Percentiles rank a stretch among this genome's conserved stretches.
phyloP scores from a whole-genome alignment of 2,888 invertebrate genomes.

The Hesperia comma region DNA sequence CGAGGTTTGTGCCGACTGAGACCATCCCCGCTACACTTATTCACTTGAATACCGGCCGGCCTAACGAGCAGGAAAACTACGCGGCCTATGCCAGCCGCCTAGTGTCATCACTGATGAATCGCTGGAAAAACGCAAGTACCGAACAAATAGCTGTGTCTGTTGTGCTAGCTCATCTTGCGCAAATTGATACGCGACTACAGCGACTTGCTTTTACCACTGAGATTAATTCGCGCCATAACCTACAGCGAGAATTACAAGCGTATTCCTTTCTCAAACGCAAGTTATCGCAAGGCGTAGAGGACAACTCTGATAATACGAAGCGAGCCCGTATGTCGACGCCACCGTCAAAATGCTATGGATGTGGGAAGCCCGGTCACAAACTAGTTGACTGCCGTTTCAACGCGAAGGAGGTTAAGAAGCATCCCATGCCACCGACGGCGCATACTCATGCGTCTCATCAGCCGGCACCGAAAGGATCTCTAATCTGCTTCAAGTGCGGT shows the following conservation, averaged over 20 bases:
- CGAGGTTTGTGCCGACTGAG: neutral
- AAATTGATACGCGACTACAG: neutral
- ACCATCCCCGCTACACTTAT: neutral
- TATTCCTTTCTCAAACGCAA: conserved; percentile 12
- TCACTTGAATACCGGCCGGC: neutral
- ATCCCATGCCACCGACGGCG: neutral
- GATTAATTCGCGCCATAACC: neutral
- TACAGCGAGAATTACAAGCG: conserved; percentile 17
- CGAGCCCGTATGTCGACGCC: conserved; percentile 10
- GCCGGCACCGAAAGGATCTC: neutral
- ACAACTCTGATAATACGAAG: conserved; percentile 9
- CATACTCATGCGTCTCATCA: neutral
- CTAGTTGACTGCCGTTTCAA: conserved; percentile 5
- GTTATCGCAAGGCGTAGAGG: neutral
- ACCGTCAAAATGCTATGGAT: neutral
- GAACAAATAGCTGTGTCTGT: conserved; percentile 39
- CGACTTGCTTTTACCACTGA: neutral
- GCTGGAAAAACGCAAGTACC: conserved; percentile 5
- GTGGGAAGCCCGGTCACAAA: conserved; percentile 11
- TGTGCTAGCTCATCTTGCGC: conserved; percentile 35
- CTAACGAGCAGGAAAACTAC: neutral
- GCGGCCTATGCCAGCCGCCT: neutral
- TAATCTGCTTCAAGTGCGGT: conserved; percentile 4
- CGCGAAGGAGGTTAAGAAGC: neutral
- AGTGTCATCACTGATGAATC: neutral